These are phyloP conservation scores for Drosophila longiperda DNA, from an alignment of 2,888 invertebrate genomes.

Conservation along the genomic window DNA sequence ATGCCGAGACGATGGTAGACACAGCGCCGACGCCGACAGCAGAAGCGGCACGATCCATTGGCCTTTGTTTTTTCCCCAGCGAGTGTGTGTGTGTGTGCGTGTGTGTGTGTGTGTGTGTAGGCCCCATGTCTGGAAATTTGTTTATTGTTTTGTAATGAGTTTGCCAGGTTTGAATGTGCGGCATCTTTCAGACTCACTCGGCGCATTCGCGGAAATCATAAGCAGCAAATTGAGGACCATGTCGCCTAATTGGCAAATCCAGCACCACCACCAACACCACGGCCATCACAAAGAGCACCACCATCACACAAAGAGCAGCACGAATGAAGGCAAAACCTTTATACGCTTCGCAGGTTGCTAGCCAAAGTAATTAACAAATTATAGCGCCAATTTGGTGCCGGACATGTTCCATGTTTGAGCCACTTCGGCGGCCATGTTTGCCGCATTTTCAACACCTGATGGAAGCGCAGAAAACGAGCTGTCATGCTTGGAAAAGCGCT, in stretches of 20 bases:
- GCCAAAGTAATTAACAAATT: constrained; percentile 59
- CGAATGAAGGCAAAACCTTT: background rate
- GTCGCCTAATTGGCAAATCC: constrained; percentile 73
- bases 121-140: constrained; percentile 80
- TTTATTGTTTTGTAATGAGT: constrained; percentile 83
- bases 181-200: constrained; percentile 61
- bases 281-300: background rate
- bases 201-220: constrained; percentile 75
- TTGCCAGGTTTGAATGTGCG: constrained; percentile 51
- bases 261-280: constrained; percentile 4
- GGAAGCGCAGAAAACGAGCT: constrained; percentile 38
- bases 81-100: constrained; percentile 13
- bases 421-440: constrained; percentile 65
- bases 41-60: constrained; percentile 69
- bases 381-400: constrained; percentile 46
- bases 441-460: constrained; percentile 52
- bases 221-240: constrained; percentile 72
- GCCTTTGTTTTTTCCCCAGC: constrained; percentile 54
- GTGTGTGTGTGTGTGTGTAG: constrained; percentile 16
- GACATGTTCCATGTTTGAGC: constrained; percentile 54
- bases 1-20: constrained; percentile 74
- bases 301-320: constrained; percentile 5
- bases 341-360: constrained; percentile 20
- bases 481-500: constrained; percentile 69
- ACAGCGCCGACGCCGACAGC: constrained; percentile 68